Evolutionary conservation across 2,888 invertebrate species (phyloP).

Genomic region (Syrista parreyssii): DNA sequence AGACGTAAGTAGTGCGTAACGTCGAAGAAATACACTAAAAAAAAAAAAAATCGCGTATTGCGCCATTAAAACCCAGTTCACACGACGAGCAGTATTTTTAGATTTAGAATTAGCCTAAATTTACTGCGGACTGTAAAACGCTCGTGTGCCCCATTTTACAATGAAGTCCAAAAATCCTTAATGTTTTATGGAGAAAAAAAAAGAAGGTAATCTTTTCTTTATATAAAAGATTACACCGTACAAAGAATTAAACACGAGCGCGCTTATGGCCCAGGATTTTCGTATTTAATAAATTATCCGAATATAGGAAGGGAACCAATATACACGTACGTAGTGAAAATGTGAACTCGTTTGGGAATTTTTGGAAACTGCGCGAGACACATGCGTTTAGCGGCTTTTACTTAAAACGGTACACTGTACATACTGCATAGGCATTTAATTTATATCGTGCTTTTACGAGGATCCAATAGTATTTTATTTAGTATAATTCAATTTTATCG

Average conservation of each 20-base stretch:
- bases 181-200: not conserved
- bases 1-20: constrained; percentile 30
- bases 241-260: not conserved
- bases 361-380: not conserved
- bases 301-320: not conserved
- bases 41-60: constrained; percentile 20
- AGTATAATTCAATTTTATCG: constrained; percentile 32
- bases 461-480: constrained; percentile 61
- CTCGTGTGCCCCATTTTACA: not conserved
- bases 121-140: constrained; percentile 34
- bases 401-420: constrained; percentile 58
- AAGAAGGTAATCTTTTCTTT: not conserved
- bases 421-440: constrained; percentile 64
- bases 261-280: not conserved
- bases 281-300: not conserved
- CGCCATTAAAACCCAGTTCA: constrained; percentile 38
- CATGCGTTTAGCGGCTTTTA: constrained; percentile 57
- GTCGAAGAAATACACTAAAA: constrained; percentile 4
- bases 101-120: constrained; percentile 56
- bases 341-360: not conserved
- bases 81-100: constrained; percentile 63
- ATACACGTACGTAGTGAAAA: not conserved
- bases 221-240: too few relatives aligned
- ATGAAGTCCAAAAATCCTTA: not conserved
- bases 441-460: constrained; percentile 61